Evolutionary conservation across 1,140 invertebrate genomes (phyloP), one percentile per base, ranked within the genome.

Genomic region (Drosophila aff.): DNA sequence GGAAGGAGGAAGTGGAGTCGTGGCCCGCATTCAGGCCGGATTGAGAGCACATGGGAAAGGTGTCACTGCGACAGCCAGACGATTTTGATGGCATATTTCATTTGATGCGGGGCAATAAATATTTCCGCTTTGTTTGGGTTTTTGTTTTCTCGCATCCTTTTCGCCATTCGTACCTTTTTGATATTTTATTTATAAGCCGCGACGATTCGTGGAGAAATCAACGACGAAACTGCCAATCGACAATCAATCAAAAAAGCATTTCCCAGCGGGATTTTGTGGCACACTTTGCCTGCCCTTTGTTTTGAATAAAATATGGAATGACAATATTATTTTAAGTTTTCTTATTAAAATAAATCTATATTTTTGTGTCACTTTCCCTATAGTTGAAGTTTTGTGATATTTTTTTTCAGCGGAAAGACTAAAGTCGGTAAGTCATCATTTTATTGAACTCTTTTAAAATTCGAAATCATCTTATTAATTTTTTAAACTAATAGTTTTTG

Each of bases 31-130:
- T 87, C 63, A 77, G 81, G 85, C 78, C 71, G 85, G 71, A 90
- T 90, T 85, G 85, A 82, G 86, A 73, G 62, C 84, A 66, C 75
- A 84, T 72, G 78, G 65, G 66, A 81, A 72, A 89, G 85, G 85
- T 90, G 85, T 84, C 82, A 81, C 46, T 53, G 26, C 66, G 74
- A 72, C 85, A 89, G 63, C 53, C 85, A 89, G 79, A 90, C 85
- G 79, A 85, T 90, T 89, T 79, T 85, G 85, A 85, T 82, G 67
- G 78, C 81, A 79, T 90, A 90, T 89, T 89, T 89, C 81, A 89
- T 84, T 89, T 72, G 81, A 79, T 68, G 85, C 73, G 85, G 81
- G 77, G 58, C 84, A 89, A 89, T 89, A 89, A 89, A 89, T 89
- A 81, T 89, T 84, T 77, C 71, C 61, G 58, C 68, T 79, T 64